Base-by-base conservation (phyloP, 2,113 vertebrate species). In the Heloderma charlesbogerti region DNA sequence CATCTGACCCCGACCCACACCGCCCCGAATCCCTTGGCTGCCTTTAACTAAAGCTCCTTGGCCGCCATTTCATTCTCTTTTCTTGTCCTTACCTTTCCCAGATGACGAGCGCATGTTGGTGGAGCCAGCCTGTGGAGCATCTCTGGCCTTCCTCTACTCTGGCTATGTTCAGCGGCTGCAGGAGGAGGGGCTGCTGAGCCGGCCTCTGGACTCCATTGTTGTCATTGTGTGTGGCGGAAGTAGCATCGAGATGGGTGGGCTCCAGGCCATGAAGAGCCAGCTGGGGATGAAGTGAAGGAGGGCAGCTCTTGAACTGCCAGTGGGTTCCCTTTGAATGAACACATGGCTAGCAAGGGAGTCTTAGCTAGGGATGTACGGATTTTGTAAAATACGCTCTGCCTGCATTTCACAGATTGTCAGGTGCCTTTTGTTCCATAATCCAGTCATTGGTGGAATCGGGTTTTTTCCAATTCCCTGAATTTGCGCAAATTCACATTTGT, bases 81-180 rank as follows among this genome's bases (percentile, higher is more conserved):
- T 34, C 74, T 66, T 27, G 16, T 45, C 13, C 37, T 2, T 5
- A n/a, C 29, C 6, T 27, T 67, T 66, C 31, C 1, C 97, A 99
- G 99, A 99, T 0, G 98, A 99, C 0, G 98, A 99, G 95, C 97
- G 98, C 95, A 94, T 98, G 94, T 93, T 99, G 95, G 99, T 99
- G 96, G 97, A 99, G 93, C 97, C 98, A 0, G 98, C 98, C 37
- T 99, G 99, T 0, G 99, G 98, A 0, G 98, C 99, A 0, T 96
- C 98, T 6, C 97, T 99, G 95, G 98, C 98, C 1, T 96, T 98
- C 0, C 93, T 99, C 27, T 99, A 99, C 97, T 96, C 98, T 0
- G 97, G 96, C 86, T 83, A 97, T 40, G 96, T 99, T 92, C 95
- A 93, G 90, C 95, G 80, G 91, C 97, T 99, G 89, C 98, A 98